Evolutionary conservation across 1,140 invertebrate species (phyloP).

Genomic region (Apis cerana): DNA sequence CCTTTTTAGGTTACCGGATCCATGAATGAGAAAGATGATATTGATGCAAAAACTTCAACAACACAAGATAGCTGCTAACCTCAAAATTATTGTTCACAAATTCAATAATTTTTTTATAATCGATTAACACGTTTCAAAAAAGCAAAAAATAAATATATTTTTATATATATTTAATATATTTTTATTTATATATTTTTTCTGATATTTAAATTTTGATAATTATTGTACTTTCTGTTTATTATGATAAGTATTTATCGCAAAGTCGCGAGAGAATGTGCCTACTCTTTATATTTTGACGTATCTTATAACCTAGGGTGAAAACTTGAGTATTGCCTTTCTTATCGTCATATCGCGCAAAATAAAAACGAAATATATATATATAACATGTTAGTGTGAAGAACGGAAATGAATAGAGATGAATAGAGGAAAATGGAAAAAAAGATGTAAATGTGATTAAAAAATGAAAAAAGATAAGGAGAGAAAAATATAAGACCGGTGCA

Average conservation of each 20-base stretch:
- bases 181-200: too few species aligned
- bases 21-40: constrained; percentile 57
- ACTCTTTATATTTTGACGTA: constrained; percentile 2
- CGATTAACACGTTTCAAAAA: not conserved
- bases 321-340: constrained; percentile 11
- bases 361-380: constrained; percentile 3
- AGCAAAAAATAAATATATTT: not conserved
- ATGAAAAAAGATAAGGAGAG: constrained; percentile 33
- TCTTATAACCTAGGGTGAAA: constrained; percentile 33
- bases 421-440: constrained; percentile 6
- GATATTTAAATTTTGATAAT: too few species aligned
- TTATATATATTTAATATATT: too few species aligned
- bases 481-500: constrained; percentile 49
- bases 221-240: not conserved
- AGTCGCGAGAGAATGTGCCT: constrained; percentile 10
- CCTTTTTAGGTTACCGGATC: constrained; percentile 59
- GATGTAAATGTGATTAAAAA: not conserved
- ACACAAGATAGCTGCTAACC: constrained; percentile 2
- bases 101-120: not conserved
- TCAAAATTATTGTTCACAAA: not conserved
- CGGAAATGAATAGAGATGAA: not conserved
- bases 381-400: not conserved
- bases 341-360: not conserved
- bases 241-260: not conserved
- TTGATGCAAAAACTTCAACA: constrained; percentile 32